Evolutionary conservation across 2,888 invertebrate species (phyloP).

Genomic region (Byasa hedistus): DNA sequence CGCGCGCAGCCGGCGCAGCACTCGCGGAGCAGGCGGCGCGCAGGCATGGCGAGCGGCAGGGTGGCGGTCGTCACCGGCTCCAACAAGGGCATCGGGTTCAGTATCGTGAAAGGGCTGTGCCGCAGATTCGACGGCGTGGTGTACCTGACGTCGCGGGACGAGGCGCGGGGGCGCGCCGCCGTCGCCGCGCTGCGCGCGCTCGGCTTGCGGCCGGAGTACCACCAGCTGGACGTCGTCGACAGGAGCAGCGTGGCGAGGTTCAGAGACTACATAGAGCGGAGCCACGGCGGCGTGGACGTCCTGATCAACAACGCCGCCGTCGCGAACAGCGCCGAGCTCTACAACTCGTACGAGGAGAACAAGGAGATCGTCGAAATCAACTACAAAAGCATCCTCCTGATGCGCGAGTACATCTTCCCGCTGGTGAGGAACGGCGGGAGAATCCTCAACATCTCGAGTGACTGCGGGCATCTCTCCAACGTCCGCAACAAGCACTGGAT

Average conservation of each 20-base stretch:
- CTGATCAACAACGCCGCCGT: constrained; percentile 87
- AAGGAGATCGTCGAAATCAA: constrained; percentile 83
- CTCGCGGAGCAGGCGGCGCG: neutral
- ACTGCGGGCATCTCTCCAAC: constrained; percentile 80
- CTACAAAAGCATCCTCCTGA: constrained; percentile 74
- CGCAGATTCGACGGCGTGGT: constrained; percentile 66
- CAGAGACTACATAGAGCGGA: constrained; percentile 68
- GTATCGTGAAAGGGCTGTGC: constrained; percentile 80
- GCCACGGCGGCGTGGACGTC: constrained; percentile 82
- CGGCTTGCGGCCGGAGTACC: constrained; percentile 40
- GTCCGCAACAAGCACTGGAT: constrained; percentile 82
- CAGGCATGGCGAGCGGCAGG: constrained; percentile 36
- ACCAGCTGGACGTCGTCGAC: constrained; percentile 82
- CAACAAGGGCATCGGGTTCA: constrained; percentile 84
- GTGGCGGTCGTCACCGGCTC: constrained; percentile 79
- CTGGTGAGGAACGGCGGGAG: constrained; percentile 83
- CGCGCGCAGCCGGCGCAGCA: neutral
- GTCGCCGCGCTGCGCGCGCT: constrained; percentile 43
- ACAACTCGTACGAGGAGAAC: constrained; percentile 60
- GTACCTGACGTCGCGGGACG: constrained; percentile 17
- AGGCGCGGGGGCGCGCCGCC: constrained; percentile 42
- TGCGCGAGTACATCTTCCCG: constrained; percentile 84
- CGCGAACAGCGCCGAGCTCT: constrained; percentile 62
- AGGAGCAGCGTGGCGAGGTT: constrained; percentile 75
- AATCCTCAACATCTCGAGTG: constrained; percentile 87